These are phyloP conservation scores for Myrmecobius fasciatus DNA, from an alignment of 2,113 vertebrate genomes.

Conservation along the genomic window DNA sequence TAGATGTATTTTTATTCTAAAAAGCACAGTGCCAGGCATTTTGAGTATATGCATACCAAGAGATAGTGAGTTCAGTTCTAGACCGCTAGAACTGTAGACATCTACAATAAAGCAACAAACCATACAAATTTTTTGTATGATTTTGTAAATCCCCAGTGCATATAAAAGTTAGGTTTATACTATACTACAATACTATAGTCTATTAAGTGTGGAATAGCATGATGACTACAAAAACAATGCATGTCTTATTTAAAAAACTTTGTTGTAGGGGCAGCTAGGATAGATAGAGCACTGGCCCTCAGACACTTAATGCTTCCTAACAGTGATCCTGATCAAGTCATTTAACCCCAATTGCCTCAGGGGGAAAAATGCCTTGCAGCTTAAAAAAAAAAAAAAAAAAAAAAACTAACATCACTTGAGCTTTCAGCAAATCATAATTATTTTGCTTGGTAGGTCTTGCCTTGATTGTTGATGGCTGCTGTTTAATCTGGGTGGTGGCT, in stretches of 20 bases:
- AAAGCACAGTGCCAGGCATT: not conserved
- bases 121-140: not conserved
- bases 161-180: not conserved
- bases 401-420: not conserved
- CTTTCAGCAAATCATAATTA: not conserved
- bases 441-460: not conserved
- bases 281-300: too few species aligned
- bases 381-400: too few species aligned
- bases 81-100: not conserved
- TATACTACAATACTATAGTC: too few species aligned
- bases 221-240: not conserved
- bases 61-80: not conserved
- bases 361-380: too few species aligned
- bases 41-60: fast-evolving
- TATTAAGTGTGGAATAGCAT: not conserved
- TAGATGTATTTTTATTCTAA: not conserved
- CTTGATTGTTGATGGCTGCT: not conserved
- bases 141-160: not conserved
- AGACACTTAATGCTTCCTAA: too few species aligned
- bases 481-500: not conserved
- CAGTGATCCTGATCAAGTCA: too few species aligned
- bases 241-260: not conserved
- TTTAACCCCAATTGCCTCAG: too few species aligned
- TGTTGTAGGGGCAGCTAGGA: not conserved
- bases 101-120: too few species aligned